Evolutionary conservation across 1,140 invertebrate genomes (phyloP).

Genomic region (Drosophila prosaltans): DNA sequence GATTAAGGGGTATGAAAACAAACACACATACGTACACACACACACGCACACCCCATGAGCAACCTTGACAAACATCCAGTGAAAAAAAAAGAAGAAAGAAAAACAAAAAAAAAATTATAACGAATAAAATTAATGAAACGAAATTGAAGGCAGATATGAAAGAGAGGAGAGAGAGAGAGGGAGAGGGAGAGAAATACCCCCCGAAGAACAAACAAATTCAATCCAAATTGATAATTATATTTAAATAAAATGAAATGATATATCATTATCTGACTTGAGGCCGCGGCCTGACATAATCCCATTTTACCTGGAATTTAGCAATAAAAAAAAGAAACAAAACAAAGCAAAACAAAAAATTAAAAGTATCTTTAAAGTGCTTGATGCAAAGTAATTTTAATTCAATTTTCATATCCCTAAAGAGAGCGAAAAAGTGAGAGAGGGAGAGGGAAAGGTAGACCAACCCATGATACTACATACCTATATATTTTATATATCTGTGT

Average conservation of each 20-base stretch:
- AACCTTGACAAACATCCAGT: slow-evolving; percentile 51
- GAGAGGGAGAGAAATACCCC: neutral
- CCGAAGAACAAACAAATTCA: slow-evolving; percentile 49
- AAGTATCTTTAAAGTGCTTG: too few relatives aligned
- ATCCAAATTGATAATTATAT: slow-evolving; percentile 72
- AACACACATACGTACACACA: neutral
- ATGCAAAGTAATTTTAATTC: neutral
- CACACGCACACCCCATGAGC: neutral
- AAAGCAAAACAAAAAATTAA: too few relatives aligned
- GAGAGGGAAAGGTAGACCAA: neutral
- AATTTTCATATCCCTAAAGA: slow-evolving; percentile 5
- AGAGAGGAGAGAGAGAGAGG: neutral
- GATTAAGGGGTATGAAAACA: neutral
- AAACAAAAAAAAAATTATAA: slow-evolving; percentile 25
- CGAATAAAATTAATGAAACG: slow-evolving; percentile 19
- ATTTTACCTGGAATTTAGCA: neutral
- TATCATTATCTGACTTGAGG: slow-evolving; percentile 16
- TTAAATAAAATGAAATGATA: slow-evolving; percentile 23
- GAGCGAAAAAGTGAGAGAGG: neutral
- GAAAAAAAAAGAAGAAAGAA: too few relatives aligned
- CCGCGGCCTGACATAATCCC: slow-evolving; percentile 20
- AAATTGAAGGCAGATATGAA: neutral
- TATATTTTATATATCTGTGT: too few relatives aligned
- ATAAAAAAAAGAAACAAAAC: too few relatives aligned
- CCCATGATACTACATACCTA: too few relatives aligned